phyloP scores from a whole-genome alignment of 2,888 invertebrate genomes.

The Dicycla oo region DNA sequence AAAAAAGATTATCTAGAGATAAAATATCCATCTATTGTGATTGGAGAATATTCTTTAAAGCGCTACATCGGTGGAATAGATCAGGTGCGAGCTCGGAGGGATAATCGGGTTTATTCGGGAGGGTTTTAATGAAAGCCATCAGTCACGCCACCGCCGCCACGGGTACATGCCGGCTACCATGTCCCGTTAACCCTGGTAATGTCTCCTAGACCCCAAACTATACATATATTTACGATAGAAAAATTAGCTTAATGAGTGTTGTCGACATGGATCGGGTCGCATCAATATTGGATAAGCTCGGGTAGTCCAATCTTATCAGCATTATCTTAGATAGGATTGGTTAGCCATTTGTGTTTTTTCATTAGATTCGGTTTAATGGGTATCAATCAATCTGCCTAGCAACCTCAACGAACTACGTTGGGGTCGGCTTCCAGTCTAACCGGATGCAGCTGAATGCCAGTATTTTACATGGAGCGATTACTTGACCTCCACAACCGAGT shows the following conservation, averaged over 20 bases:
- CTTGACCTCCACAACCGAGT: no score
- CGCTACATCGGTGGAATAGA: slow-evolving; percentile 61
- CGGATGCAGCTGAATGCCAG: no score
- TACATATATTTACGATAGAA: slow-evolving; percentile 49
- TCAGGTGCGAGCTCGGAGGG: slow-evolving; percentile 70
- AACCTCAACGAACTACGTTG: no score
- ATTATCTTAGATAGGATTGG: slow-evolving; percentile 42
- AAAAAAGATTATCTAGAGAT: slow-evolving; percentile 5
- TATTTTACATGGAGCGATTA: no score
- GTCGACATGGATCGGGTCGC: slow-evolving; percentile 47
- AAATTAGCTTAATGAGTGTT: slow-evolving; percentile 60
- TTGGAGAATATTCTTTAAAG: slow-evolving; percentile 52
- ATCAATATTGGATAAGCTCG: slow-evolving; percentile 55
- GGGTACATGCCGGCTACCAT: slow-evolving; percentile 45
- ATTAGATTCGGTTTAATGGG: slow-evolving; percentile 28
- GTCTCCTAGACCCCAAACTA: slow-evolving; percentile 55
- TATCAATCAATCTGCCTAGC: no score
- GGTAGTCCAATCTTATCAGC: slow-evolving; percentile 50
- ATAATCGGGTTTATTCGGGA: slow-evolving; percentile 71
- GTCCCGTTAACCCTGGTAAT: slow-evolving; percentile 52
- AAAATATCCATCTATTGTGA: slow-evolving; percentile 32
- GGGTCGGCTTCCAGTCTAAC: no score
- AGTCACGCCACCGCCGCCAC: slow-evolving; percentile 67
- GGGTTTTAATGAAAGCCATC: slow-evolving; percentile 77
- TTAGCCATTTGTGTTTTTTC: slow-evolving; percentile 34